Evolutionary conservation across 2,113 vertebrate genomes (phyloP), one percentile per base, ranked within the genome.

Genomic region (Hipposideros armiger): DNA sequence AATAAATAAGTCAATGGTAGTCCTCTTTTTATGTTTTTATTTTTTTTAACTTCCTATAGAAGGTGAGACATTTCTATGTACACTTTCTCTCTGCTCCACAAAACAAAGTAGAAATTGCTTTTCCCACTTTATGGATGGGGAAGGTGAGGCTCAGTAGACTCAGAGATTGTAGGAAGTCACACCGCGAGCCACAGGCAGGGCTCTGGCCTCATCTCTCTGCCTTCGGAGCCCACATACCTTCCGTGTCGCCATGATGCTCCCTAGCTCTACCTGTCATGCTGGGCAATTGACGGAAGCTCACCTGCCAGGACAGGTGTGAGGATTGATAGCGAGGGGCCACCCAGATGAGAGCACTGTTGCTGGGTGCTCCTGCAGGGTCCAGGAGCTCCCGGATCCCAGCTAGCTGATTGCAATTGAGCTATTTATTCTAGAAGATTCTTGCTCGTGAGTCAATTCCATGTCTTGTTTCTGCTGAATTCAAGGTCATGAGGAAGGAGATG

Each of bases 231-330:
- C 89, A 2, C 56, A 19, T 3, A 9, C 50, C 64, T 73, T 42
- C 88, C 5, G 0, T 2, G 70, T 26, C 17, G 0, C 67, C 45
- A 2, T 2, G 36, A 40, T 0, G 11, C 47, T 32, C 10, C 76
- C 16, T 1, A 11, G 30, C 19, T 22, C 66, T 40, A 22, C 47
- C 36, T 7, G 28, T 28, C 62, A 30, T 77, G 45, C 69, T 9
- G 6, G 77, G 15, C 2, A 19, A 15, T 5, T 36, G 30, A 60
- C 5, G 4, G 4, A n/a, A 32, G 19, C 24, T 26, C 52, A 7
- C 54, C 60, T 26, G 77, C 45, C 19, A 11, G 24, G 10, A 11
- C 20, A 30, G 76, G n/a, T 4, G 69, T 36, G 42, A 30, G 52
- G 80, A 15, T 2, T 26, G 10, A 28, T 16, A 54, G 1, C 19